Conservation (phyloP, 1,140 invertebrate species). For the Papilio polytes region DNA sequence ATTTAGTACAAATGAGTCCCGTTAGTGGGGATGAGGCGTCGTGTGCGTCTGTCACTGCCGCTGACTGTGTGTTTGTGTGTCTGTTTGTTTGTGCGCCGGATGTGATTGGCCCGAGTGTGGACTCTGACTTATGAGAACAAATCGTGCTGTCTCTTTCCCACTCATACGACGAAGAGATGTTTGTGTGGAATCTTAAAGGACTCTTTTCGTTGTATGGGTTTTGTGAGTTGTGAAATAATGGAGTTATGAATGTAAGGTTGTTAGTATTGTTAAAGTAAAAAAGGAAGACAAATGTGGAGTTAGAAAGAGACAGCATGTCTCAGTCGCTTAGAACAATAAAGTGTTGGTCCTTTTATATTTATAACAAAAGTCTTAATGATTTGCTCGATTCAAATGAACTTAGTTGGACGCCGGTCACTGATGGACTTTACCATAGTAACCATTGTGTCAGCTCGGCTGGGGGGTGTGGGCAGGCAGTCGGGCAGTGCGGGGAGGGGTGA, state of each 20-base stretch:
- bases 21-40: background rate
- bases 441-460: background rate
- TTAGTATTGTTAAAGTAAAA: no score
- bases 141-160: background rate
- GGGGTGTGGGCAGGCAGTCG: no score
- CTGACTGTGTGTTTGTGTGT: background rate
- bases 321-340: background rate
- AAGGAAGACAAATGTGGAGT: background rate
- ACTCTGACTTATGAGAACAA: background rate
- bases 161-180: background rate
- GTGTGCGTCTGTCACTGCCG: background rate
- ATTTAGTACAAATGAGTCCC: constrained; percentile 14
- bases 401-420: background rate
- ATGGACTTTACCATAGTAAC: background rate
- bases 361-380: background rate
- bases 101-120: background rate
- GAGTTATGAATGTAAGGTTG: background rate
- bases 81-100: background rate
- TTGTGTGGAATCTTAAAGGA: background rate
- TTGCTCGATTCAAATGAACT: background rate
- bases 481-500: no score
- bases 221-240: background rate
- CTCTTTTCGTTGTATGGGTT: background rate
- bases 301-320: background rate
- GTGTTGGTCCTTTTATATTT: background rate